Percentiles rank a stretch among this genome's conserved stretches.
phyloP scores from a whole-genome alignment of 2,797 vertebrate genomes.

The Hippoglossus hippoglossus region DNA sequence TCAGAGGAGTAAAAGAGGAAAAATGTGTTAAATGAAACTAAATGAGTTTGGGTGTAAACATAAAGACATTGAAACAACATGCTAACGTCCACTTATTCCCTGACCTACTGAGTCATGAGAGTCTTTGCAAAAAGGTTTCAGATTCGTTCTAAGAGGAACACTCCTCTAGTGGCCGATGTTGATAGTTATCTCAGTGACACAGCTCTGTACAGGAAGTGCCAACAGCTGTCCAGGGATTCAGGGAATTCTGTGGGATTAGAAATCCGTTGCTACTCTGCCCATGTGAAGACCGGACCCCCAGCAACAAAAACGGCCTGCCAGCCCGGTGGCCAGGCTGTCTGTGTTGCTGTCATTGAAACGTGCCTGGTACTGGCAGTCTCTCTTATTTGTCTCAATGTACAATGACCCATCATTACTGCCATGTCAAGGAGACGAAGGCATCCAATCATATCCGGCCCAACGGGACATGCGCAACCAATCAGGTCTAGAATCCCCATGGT shows the following conservation, averaged over 20 bases:
- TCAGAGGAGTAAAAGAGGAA: neutral
- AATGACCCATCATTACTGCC: slow-evolving; percentile 79
- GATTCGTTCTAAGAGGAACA: slow-evolving; percentile 19
- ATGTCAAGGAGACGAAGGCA: slow-evolving; percentile 81
- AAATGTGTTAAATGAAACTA: neutral
- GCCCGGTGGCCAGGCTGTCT: slow-evolving; percentile 51
- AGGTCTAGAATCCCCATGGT: slow-evolving; percentile 74
- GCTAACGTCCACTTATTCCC: neutral
- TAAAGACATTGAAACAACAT: slow-evolving; percentile 3
- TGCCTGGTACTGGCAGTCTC: slow-evolving; percentile 66
- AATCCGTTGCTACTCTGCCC: slow-evolving; percentile 51
- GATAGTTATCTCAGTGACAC: slow-evolving; percentile 56
- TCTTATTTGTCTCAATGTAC: slow-evolving; percentile 72
- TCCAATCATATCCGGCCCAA: slow-evolving; percentile 72
- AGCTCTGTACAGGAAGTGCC: slow-evolving; percentile 47
- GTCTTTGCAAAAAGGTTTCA: neutral
- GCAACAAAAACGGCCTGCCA: slow-evolving; percentile 53
- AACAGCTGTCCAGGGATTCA: slow-evolving; percentile 48
- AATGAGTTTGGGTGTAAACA: neutral
- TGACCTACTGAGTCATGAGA: slow-evolving; percentile 1
- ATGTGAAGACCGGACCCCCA: slow-evolving; percentile 46
- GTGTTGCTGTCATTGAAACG: slow-evolving; percentile 81
- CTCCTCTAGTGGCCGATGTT: slow-evolving; percentile 27
- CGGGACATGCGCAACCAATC: slow-evolving; percentile 66
- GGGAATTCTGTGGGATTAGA: slow-evolving; percentile 54